phyloP scores from a whole-genome alignment of 53 echinoderm and acorn worm genomes.

The Temnopleurus reevesii region DNA sequence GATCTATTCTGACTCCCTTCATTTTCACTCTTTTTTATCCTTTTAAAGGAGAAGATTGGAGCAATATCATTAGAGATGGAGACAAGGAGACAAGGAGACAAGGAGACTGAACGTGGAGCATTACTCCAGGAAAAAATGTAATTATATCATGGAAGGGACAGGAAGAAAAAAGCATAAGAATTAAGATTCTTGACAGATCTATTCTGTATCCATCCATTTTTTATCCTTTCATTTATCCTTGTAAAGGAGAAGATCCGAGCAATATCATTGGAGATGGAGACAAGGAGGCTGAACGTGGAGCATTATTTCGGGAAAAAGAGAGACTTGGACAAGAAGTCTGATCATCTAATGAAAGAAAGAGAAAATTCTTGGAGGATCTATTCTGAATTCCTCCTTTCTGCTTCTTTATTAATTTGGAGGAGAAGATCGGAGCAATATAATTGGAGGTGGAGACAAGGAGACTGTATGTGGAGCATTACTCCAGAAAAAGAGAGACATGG shows the following conservation, averaged over 20 bases:
- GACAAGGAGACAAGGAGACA: no score
- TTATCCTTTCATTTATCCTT: neutral
- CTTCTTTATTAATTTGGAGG: neutral
- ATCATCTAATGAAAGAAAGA: neutral
- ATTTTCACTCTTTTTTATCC: neutral
- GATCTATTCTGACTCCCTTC: neutral
- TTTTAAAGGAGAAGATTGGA: slow-evolving; percentile 64
- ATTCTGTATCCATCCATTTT: no score
- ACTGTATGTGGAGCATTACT: no score
- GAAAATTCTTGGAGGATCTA: no score
- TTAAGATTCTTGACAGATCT: no score
- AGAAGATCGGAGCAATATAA: no score
- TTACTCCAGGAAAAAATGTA: slow-evolving; percentile 69
- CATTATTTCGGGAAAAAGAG: slow-evolving; percentile 75
- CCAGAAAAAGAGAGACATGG: no score
- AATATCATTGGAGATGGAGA: slow-evolving; percentile 48
- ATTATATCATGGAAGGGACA: no score
- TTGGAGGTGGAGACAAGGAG: no score
- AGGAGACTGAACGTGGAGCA: slow-evolving; percentile 69
- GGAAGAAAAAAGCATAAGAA: no score
- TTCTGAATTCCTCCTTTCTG: no score
- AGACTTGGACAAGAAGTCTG: neutral
- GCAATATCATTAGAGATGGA: slow-evolving; percentile 50
- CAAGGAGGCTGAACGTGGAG: slow-evolving; percentile 63
- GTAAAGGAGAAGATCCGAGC: slow-evolving; percentile 65